Evolutionary conservation across 1,140 invertebrate genomes (phyloP).

Genomic region (Sycophaga agraensis): DNA sequence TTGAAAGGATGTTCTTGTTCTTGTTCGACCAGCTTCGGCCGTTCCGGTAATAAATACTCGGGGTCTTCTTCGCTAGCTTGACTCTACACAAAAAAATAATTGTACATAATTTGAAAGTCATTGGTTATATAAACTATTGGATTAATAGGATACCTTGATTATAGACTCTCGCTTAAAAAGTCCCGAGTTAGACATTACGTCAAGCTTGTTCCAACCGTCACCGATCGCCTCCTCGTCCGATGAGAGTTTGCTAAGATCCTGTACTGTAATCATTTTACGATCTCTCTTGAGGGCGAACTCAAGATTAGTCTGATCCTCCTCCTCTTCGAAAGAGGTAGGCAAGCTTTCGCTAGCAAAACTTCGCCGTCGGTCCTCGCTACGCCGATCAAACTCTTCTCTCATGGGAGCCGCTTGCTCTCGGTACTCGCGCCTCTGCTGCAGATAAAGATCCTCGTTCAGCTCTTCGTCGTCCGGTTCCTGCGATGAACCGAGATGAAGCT

Average conservation of each 20-base stretch:
- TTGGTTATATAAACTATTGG: too few relatives aligned
- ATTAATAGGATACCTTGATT: constrained; percentile 45
- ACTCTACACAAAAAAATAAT: constrained; percentile 36
- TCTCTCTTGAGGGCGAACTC: constrained; percentile 44
- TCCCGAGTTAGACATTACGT: constrained; percentile 37
- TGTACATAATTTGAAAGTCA: too few relatives aligned
- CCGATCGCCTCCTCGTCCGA: constrained; percentile 35
- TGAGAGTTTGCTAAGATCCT: constrained; percentile 46
- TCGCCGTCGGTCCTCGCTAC: constrained; percentile 23
- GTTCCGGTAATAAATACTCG: constrained; percentile 52
- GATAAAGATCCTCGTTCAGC: constrained; percentile 42
- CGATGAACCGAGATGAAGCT: constrained; percentile 47
- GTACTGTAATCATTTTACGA: constrained; percentile 45
- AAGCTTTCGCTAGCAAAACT: constrained; percentile 39
- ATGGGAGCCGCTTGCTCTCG: constrained; percentile 34
- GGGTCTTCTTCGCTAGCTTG: constrained; percentile 56
- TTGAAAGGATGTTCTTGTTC: constrained; percentile 55
- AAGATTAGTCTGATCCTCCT: constrained; percentile 35
- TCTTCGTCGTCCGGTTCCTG: constrained; percentile 50
- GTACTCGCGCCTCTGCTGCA: constrained; percentile 34
- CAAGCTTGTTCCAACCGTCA: constrained; percentile 33
- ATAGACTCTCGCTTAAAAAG: constrained; percentile 54
- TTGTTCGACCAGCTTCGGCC: constrained; percentile 53
- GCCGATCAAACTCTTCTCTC: constrained; percentile 28
- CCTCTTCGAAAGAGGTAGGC: constrained; percentile 42